Conservation (phyloP, 2,113 vertebrate species). For the Garra rufa region DNA sequence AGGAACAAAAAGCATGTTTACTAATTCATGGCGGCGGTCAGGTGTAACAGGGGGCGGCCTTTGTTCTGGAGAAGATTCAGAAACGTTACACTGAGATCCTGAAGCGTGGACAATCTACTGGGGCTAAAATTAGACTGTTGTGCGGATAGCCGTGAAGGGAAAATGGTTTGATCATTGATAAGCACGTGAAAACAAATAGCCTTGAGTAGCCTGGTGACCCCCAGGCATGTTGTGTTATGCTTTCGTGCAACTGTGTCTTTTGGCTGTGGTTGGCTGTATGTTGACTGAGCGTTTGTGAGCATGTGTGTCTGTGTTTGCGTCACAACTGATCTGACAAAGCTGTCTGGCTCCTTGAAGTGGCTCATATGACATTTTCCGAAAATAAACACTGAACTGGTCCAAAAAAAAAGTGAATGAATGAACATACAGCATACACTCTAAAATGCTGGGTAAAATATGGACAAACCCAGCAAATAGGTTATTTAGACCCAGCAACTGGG, state of each 20-base stretch:
- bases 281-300: background rate
- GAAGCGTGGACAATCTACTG: slow-evolving; percentile 36
- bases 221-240: background rate
- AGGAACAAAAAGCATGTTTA: slow-evolving; percentile 74
- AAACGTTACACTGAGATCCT: slow-evolving; percentile 74
- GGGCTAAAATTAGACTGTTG: slow-evolving; percentile 50
- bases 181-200: slow-evolving; percentile 13
- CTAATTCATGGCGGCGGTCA: slow-evolving; percentile 84
- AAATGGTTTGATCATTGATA: slow-evolving; percentile 15
- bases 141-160: background rate
- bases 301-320: background rate
- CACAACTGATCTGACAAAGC: slow-evolving; percentile 35
- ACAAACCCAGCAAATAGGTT: too few relatives aligned
- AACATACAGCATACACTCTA: too few relatives aligned
- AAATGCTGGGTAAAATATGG: too few relatives aligned
- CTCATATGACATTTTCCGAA: slow-evolving; percentile 32
- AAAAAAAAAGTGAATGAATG: background rate
- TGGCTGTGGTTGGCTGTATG: slow-evolving; percentile 18
- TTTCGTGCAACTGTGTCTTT: background rate
- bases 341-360: background rate
- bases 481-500: too few relatives aligned
- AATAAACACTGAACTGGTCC: background rate
- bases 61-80: slow-evolving; percentile 76
- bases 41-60: slow-evolving; percentile 74
- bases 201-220: background rate